phyloP scores from a whole-genome alignment of 2,797 vertebrate genomes.

The Pangasius krempfi region DNA sequence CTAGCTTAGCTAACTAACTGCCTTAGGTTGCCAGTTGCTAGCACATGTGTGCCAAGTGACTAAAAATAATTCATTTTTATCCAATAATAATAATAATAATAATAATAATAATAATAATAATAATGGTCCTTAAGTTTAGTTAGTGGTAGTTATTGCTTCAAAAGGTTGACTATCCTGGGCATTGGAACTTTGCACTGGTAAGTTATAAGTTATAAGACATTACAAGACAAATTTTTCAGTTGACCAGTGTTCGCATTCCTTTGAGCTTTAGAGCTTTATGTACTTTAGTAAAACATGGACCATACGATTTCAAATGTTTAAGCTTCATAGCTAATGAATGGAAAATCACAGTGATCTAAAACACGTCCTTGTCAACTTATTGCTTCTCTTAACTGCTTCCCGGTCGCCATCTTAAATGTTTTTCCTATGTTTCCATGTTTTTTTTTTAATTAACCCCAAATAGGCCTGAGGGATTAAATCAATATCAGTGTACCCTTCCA shows the following conservation, averaged over 20 bases:
- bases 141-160: background rate
- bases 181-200: background rate
- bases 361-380: background rate
- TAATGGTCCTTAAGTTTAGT: background rate
- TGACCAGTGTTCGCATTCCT: background rate
- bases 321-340: background rate
- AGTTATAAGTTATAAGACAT: background rate
- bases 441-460: background rate
- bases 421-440: background rate
- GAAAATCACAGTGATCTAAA: background rate
- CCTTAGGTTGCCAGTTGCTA: background rate
- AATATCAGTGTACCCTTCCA: background rate
- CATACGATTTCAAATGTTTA: background rate
- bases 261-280: background rate
- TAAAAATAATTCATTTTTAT: background rate
- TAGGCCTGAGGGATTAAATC: background rate
- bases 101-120: background rate
- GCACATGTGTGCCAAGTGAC: background rate
- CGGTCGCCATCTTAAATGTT: background rate
- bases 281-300: background rate
- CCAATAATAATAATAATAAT: background rate
- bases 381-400: background rate
- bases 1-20: background rate
- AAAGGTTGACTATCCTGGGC: background rate
- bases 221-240: background rate